Evolutionary conservation across 2,797 vertebrate genomes (phyloP).

Genomic region (Fistularia tabacaria): DNA sequence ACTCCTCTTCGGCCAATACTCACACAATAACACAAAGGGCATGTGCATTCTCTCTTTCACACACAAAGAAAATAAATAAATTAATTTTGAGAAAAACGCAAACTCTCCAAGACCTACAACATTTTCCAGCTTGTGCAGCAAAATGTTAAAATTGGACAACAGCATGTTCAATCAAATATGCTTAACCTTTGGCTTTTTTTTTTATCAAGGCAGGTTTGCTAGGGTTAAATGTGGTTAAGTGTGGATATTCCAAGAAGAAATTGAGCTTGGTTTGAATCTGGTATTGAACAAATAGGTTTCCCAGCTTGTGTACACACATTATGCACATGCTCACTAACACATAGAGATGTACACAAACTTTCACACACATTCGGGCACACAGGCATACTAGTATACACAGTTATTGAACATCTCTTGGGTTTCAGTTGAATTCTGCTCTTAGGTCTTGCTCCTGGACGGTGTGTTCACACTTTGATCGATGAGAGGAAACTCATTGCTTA

Average conservation of each 20-base stretch:
- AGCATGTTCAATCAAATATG: conserved; percentile 7
- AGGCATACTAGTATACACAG: conserved; percentile 36
- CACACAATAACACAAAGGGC: conserved; percentile 19
- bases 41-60: background rate
- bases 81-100: conserved; percentile 3
- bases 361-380: conserved; percentile 16
- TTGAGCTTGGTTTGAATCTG: conserved; percentile 51
- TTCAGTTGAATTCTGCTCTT: conserved; percentile 57
- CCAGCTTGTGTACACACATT: background rate
- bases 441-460: conserved; percentile 45
- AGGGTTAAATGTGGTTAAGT: conserved; percentile 58
- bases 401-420: conserved; percentile 52
- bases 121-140: conserved; percentile 41
- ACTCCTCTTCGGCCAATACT: conserved; percentile 42
- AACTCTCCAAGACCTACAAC: conserved; percentile 31
- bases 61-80: conserved; percentile 3
- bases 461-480: conserved; percentile 63
- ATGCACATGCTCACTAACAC: background rate
- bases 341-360: conserved; percentile 23
- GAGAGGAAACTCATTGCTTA: conserved; percentile 60
- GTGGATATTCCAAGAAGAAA: conserved; percentile 44
- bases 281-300: conserved; percentile 43
- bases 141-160: conserved; percentile 55
- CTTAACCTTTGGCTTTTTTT: too few relatives aligned
- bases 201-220: conserved; percentile 37